phyloP scores from a whole-genome alignment of 2,797 vertebrate genomes.

The Threskiornis aethiopicus region DNA sequence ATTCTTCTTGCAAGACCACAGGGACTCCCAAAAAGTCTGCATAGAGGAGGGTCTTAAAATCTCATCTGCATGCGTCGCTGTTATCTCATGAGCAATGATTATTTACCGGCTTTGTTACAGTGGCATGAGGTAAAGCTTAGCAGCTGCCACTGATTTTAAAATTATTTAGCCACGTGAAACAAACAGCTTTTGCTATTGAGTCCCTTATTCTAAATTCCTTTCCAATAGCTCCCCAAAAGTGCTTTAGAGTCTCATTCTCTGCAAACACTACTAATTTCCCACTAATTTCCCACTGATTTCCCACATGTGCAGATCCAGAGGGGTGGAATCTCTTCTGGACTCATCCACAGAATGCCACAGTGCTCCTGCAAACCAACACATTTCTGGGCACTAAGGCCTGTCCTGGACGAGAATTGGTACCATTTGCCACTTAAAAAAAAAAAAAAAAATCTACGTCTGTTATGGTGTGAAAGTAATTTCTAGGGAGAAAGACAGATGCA shows the following conservation, averaged over 20 bases:
- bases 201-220: neutral
- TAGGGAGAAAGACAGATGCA: neutral
- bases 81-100: neutral
- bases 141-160: neutral
- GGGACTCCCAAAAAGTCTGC: neutral
- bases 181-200: neutral
- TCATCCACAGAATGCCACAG: neutral
- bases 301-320: neutral
- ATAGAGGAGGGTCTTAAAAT: neutral
- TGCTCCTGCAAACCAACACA: neutral
- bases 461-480: neutral
- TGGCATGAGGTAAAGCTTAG: neutral
- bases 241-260: neutral
- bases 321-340: neutral
- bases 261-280: neutral
- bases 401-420: neutral
- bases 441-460: neutral
- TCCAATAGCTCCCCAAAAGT: neutral
- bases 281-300: neutral
- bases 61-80: rapidly evolving
- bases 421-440: neutral
- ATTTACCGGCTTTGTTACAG: neutral
- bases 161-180: neutral
- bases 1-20: neutral
- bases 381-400: neutral